A percentile compares a stretch with the other conserved stretches of the same genome.
Evolutionary conservation across 2,797 vertebrate species (phyloP).

Genomic region (Myotis vivesi): DNA sequence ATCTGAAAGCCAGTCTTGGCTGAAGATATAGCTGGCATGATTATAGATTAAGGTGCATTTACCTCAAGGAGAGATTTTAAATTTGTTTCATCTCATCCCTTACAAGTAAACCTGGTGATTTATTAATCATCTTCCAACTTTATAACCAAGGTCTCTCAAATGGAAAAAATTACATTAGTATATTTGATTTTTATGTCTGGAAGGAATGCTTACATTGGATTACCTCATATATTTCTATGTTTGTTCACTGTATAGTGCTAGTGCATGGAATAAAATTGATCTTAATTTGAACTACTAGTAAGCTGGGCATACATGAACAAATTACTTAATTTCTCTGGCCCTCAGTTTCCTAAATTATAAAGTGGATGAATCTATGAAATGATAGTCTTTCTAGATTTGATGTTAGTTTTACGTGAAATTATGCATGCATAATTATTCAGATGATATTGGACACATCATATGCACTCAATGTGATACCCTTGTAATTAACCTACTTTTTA

Average conservation of each 20-base stretch:
- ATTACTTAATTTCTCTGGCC: background rate
- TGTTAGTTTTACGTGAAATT: background rate
- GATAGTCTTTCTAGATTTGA: background rate
- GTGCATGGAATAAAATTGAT: background rate
- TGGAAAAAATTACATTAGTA: background rate
- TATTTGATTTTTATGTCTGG: background rate
- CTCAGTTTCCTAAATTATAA: background rate
- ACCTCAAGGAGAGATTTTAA: background rate
- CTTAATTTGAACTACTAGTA: background rate
- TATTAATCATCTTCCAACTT: background rate
- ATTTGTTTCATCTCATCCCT: background rate
- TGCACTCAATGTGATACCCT: background rate
- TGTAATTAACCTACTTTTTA: too few relatives aligned
- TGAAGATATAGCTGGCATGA: background rate
- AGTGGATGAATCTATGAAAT: background rate
- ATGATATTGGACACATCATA: background rate
- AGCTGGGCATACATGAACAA: background rate
- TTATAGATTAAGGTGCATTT: background rate
- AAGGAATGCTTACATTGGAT: background rate
- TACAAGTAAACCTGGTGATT: background rate
- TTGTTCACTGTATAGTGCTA: background rate
- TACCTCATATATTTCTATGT: background rate
- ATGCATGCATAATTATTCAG: background rate
- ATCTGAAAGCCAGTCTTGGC: background rate
- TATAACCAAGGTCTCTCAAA: background rate